Evolutionary conservation across 1,140 invertebrate species (phyloP).

Genomic region (Heterodera carotae): DNA sequence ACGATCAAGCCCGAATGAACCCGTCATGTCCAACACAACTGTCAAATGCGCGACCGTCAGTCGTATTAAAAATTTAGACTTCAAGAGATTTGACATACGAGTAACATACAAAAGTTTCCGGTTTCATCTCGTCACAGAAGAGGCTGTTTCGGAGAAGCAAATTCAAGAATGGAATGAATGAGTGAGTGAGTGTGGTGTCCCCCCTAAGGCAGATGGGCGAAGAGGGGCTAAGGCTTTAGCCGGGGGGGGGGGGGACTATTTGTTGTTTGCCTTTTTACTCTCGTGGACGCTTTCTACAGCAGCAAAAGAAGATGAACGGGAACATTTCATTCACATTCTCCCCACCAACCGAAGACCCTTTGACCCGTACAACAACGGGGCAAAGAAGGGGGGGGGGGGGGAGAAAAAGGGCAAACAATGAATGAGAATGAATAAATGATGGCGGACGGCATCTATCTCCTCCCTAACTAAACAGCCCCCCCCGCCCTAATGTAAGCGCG

Average conservation of each 20-base stretch:
- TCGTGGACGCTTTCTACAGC: neutral
- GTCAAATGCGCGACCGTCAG: too few relatives aligned
- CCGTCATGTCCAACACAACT: too few relatives aligned
- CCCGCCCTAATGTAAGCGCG: too few relatives aligned
- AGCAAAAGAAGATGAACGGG: neutral
- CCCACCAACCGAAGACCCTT: neutral
- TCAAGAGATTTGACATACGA: too few relatives aligned
- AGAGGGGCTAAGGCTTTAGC: too few relatives aligned
- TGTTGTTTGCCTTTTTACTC: slow-evolving; percentile 1
- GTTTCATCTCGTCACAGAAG: neutral
- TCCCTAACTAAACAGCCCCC: too few relatives aligned
- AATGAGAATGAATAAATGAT: neutral
- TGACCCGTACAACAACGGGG: neutral
- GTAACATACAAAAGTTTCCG: neutral
- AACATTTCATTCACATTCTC: neutral
- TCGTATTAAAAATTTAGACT: too few relatives aligned
- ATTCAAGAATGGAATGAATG: neutral
- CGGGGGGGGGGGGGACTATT: neutral
- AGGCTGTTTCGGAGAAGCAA: neutral
- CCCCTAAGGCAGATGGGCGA: neutral
- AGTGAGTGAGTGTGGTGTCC: too few relatives aligned
- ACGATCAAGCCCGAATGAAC: too few relatives aligned
- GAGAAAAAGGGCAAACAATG: neutral
- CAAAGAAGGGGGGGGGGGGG: too few relatives aligned
- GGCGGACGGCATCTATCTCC: neutral